These are phyloP conservation scores for Thermophis baileyi DNA, from an alignment of 2,113 vertebrate species.

Conservation along the genomic window DNA sequence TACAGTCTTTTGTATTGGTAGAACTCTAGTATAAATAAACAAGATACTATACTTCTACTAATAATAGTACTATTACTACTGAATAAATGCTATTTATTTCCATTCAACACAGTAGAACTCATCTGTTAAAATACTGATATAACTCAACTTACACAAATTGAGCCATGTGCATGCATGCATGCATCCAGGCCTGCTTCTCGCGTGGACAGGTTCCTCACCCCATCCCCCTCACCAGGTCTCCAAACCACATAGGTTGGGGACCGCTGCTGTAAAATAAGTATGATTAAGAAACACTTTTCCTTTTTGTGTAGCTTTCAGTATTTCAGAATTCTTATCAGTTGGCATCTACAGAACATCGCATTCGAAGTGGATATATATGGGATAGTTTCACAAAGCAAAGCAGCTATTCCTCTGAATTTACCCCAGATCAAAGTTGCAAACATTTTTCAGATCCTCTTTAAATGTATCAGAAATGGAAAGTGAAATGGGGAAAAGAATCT, in stretches of 20 bases:
- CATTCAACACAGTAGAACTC: not conserved
- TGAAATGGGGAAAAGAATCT: accelerated
- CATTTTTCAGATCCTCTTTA: not conserved
- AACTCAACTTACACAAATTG: not conserved
- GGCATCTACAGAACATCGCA: not conserved
- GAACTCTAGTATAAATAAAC: not conserved
- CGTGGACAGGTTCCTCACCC: not conserved
- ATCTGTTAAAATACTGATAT: not conserved
- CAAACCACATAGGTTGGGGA: not conserved
- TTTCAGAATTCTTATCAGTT: not conserved
- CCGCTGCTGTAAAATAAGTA: not conserved
- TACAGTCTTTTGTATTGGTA: not conserved
- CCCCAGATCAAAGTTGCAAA: not conserved
- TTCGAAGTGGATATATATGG: not conserved
- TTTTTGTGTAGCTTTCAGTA: not conserved
- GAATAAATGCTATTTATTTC: not conserved
- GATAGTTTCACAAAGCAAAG: not conserved
- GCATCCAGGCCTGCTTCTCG: not conserved
- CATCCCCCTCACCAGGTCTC: not conserved
- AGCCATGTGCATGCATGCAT: accelerated
- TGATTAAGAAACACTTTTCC: not conserved
- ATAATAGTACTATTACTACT: not conserved
- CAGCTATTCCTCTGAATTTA: constrained; percentile 18
- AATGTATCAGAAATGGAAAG: accelerated
- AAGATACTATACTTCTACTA: not conserved